These are phyloP conservation scores for Epistrophella euchroma DNA, from an alignment of 2,888 invertebrate species.

Conservation along the genomic window DNA sequence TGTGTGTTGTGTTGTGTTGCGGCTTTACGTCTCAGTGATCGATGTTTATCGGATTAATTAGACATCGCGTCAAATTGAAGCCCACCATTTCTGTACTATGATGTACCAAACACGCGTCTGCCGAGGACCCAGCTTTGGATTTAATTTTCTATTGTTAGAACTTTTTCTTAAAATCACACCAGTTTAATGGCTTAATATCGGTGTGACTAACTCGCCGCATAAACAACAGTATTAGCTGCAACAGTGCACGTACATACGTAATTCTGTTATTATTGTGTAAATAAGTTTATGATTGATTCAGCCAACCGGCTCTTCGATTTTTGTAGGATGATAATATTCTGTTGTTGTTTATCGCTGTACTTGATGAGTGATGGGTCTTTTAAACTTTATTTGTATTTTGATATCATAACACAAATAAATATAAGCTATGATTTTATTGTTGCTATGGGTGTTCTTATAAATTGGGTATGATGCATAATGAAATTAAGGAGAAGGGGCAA, in stretches of 20 bases:
- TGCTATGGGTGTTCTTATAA: background rate
- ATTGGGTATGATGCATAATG: too few relatives aligned
- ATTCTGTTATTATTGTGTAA: background rate
- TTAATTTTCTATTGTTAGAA: slow-evolving; percentile 57
- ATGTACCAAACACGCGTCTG: slow-evolving; percentile 72
- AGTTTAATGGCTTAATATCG: slow-evolving; percentile 62
- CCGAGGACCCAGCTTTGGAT: slow-evolving; percentile 64
- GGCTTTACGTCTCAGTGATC: slow-evolving; percentile 55
- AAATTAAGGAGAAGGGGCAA: too few relatives aligned
- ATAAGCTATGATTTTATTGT: background rate
- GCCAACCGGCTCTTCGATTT: background rate
- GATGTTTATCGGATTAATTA: slow-evolving; percentile 70
- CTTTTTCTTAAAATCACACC: slow-evolving; percentile 48
- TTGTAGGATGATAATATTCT: background rate
- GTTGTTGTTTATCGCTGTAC: background rate
- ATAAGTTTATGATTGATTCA: background rate
- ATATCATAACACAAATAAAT: background rate
- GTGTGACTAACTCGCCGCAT: slow-evolving; percentile 19
- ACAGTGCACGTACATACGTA: slow-evolving; percentile 9
- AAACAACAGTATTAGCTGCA: slow-evolving; percentile 9
- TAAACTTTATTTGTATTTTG: background rate
- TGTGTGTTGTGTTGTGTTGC: slow-evolving; percentile 37
- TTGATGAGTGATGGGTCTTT: background rate
- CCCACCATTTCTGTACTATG: slow-evolving; percentile 52
- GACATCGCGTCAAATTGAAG: slow-evolving; percentile 40